Base-by-base conservation (phyloP, 2,797 vertebrate genomes). In the Yasuhikotakia modesta region DNA sequence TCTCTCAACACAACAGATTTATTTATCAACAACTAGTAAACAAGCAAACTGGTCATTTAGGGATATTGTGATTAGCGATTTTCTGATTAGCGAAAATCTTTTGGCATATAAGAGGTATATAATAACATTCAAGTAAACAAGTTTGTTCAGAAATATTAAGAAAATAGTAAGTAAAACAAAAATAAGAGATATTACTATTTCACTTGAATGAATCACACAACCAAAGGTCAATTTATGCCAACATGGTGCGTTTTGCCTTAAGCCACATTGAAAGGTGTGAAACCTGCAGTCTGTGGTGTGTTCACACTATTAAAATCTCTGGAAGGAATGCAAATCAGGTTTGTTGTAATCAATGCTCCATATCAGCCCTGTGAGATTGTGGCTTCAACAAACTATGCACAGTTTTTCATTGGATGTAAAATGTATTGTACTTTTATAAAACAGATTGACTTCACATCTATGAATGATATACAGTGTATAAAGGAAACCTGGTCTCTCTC, bases 361-460 rank as follows among this genome's bases (percentile, higher is more conserved):
- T 21, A n/a, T 64, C 27, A 52, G 58, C 19, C 43, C 5, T 74
- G 60, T 22, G 58, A 45, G 14, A 24, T 39, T 64, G 45, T 65
- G 60, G 19, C 65, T 39, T 39, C 2, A 53, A 35, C 48, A 27
- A 1, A 35, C 7, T 3, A 35, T 27, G 22, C 24, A 5, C 22
- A 21, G 52, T 60, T 58, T 58, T 27, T 5, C 32, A 24, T 12
- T 57, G 12, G n/a, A n/a, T n/a, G n/a, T n/a, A n/a, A 46, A 14
- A 10, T 19, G 35, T 22, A 12, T 11, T 22, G 53, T 50, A n/a
- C n/a, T n/a, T 19, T n/a, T 6, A n/a, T 19, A n/a, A 1, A 52
- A 19, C 7, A 4, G 4, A 3, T 12, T 2, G 4, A 17, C 48
- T 52, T 52, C 11, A 55, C 52, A 55, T 43, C 7, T 43, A 10